A percentile compares a stretch with the other conserved stretches of the same genome.
phyloP scores from a whole-genome alignment of 2,113 vertebrate species.

The Nipponia nippon region DNA sequence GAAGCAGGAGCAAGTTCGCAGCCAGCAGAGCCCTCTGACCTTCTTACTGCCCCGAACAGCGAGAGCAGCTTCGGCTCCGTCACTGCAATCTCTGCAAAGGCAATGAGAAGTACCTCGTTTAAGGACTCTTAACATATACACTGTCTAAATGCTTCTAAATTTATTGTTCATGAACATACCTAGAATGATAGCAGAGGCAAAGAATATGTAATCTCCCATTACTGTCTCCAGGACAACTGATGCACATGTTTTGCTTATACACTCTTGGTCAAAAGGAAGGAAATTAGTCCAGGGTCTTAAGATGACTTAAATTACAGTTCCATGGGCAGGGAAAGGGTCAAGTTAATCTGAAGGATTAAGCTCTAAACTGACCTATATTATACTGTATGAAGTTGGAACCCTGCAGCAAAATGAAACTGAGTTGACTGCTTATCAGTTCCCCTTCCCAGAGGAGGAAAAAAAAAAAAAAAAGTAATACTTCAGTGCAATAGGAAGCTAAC shows the following conservation, averaged over 20 bases:
- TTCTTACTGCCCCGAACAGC: background rate
- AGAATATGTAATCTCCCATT: background rate
- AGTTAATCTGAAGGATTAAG: background rate
- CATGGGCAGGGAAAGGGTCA: background rate
- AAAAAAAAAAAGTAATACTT: background rate
- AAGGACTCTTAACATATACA: background rate
- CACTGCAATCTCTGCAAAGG: background rate
- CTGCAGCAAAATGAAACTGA: background rate
- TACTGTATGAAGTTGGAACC: background rate
- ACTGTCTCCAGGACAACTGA: background rate
- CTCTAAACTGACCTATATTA: background rate
- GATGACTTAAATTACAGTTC: background rate
- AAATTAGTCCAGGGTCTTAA: background rate
- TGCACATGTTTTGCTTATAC: background rate
- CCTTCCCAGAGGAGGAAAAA: background rate
- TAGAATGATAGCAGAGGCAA: fast-evolving
- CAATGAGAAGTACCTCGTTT: background rate
- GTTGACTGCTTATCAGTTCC: background rate
- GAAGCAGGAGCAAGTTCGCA: constrained; percentile 15
- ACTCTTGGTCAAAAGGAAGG: background rate
- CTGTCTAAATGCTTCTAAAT: background rate
- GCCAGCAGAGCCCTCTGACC: constrained; percentile 2
- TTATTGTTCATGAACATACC: fast-evolving
- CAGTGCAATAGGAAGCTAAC: background rate
- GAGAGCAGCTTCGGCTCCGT: background rate